Base-by-base conservation (phyloP, 1,140 invertebrate species). In the Octopus sinensis region DNA sequence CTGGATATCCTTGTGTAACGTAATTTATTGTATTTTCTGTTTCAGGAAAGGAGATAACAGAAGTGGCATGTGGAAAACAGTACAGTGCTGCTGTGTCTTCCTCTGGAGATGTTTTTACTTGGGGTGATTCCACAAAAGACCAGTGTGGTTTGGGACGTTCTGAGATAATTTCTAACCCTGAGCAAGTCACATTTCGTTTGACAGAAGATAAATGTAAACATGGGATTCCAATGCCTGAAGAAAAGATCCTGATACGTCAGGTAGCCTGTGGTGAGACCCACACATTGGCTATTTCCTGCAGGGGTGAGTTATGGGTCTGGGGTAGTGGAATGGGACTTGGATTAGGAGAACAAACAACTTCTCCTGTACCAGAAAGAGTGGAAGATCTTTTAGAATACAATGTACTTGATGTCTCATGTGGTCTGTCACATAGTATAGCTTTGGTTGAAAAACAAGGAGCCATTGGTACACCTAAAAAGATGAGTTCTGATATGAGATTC, bases 211-310 rank as follows among this genome's bases (percentile, higher is more conserved):
- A 84, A 53, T 90, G 88, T 82, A 76, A 85, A 79, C 87, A 89
- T 83, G 88, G 88, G 4, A 80, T 87, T 17, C 78, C 81, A 12
- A 77, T 80, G 7, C 80, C 83, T 30, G 77, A 81, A 5, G 76
- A 80, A 5, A 71, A 78, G 30, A 83, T 86, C 13, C n/a, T 43
- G 7, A 77, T 88, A 9, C 78, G 75, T 81, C 92, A 92, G 87
- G 93, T 95, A 79, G 92, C 94, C 62, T 97, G 95, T 92, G 97
- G 97, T 4, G 91, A 93, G 78, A 92, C 92, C 76, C 96, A 98
- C 90, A 95, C 96, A 5, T 88, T 97, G 85, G 96, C 95, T 0
- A 89, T 98, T 5, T 96, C 96, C 82, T 94, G 95, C 86, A 96
- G 95, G 94, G 96, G 94, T 43, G 93, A 95, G 82, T 89, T 96